Percentiles rank a stretch among this genome's conserved stretches.
These are phyloP conservation scores for Corticium candelabrum DNA, from an alignment of 37 sponge, comb jelly and placozoan genomes.

Conservation along the genomic window DNA sequence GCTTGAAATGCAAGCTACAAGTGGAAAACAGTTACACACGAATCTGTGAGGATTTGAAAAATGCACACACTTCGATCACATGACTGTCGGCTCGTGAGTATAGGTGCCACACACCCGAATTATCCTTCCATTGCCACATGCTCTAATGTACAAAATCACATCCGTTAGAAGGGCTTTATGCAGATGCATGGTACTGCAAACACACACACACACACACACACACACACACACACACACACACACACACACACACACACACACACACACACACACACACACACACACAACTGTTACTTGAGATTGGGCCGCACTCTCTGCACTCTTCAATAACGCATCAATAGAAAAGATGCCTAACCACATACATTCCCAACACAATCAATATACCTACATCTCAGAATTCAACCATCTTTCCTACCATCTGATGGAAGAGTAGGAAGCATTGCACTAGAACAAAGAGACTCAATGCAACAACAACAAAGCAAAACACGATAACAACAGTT, in stretches of 20 bases:
- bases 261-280: not conserved
- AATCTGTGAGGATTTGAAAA: too few relatives aligned
- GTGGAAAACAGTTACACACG: too few relatives aligned
- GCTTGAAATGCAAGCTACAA: conserved; percentile 40
- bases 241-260: not conserved
- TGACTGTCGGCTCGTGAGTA: conserved; percentile 50
- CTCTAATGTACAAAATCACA: not conserved
- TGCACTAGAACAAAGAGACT: conserved; percentile 32
- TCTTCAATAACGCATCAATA: not conserved
- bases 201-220: too few relatives aligned
- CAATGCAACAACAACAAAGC: not conserved
- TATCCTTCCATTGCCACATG: conserved; percentile 12
- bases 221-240: conserved; percentile 8
- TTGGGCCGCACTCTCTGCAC: too few relatives aligned
- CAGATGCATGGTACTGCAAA: not conserved
- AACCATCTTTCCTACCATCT: conserved; percentile 50
- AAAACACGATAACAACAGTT: too few relatives aligned
- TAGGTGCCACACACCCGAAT: conserved; percentile 35
- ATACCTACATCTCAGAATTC: too few relatives aligned
- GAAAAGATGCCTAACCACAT: not conserved
- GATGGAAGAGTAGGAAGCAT: conserved; percentile 65
- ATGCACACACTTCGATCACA: conserved; percentile 48
- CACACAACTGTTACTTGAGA: too few relatives aligned
- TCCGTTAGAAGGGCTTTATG: not conserved
- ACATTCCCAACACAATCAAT: not conserved